A percentile compares a stretch with the other conserved stretches of the same genome.
Conservation (phyloP, 2,888 invertebrate genomes). For the Erannis defoliaria region DNA sequence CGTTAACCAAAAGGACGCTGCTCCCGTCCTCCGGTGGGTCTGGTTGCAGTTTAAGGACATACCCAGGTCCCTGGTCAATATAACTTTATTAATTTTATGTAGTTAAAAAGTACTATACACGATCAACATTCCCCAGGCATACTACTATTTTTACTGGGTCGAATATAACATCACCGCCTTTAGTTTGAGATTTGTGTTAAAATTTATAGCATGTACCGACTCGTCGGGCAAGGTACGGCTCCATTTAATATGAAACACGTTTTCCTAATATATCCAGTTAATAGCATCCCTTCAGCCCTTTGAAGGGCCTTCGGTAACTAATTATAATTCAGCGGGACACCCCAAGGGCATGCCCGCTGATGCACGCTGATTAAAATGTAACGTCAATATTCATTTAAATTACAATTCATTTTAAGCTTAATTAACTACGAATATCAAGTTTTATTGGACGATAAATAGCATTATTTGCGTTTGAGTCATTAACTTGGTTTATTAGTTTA, state of each 20-base stretch:
- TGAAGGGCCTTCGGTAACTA: conserved; percentile 54
- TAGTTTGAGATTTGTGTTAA: conserved; percentile 36
- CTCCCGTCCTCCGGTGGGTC: no score
- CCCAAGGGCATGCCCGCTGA: conserved; percentile 47
- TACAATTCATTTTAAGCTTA: conserved; percentile 20
- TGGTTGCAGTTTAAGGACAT: no score
- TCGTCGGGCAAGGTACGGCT: conserved; percentile 23
- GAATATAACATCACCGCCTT: conserved; percentile 23
- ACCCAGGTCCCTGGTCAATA: no score
- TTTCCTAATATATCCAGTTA: conserved; percentile 66
- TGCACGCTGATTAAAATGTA: conserved; percentile 65
- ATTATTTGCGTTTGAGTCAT: conserved; percentile 23
- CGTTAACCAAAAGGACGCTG: no score
- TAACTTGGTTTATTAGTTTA: conserved; percentile 21
- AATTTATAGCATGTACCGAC: conserved; percentile 41
- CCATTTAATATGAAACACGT: conserved; percentile 57
- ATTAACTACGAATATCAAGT: conserved; percentile 9
- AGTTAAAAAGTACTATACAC: no score
- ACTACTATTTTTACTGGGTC: no score
- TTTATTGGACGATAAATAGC: conserved; percentile 16
- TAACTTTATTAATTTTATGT: no score
- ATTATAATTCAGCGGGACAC: conserved; percentile 69
- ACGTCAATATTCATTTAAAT: conserved; percentile 58
- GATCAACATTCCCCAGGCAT: no score
- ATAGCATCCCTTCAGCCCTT: conserved; percentile 60